These are phyloP conservation scores for Rhopilema esculentum DNA, from an alignment of 30 jellyfish, hydroid and myxozoan genomes.

Conservation along the genomic window DNA sequence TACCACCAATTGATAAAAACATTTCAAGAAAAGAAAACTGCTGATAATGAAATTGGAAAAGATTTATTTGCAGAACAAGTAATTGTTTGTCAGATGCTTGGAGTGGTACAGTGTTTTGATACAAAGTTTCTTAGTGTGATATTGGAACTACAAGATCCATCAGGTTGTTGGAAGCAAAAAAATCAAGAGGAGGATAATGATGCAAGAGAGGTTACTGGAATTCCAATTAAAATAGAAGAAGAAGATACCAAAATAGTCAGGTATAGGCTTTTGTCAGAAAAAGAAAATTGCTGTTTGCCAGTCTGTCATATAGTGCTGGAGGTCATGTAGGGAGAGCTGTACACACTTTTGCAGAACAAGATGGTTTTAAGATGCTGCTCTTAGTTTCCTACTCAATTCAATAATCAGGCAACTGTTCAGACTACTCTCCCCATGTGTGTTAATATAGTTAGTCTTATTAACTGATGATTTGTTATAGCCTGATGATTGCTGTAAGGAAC, in stretches of 20 bases:
- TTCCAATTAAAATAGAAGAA: not conserved
- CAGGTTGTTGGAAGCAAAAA: slow-evolving; percentile 74
- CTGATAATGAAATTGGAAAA: slow-evolving; percentile 40
- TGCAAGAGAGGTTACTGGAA: slow-evolving; percentile 5
- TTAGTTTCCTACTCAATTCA: too few species aligned
- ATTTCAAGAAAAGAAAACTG: not conserved
- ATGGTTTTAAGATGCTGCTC: not conserved
- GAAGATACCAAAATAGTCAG: not conserved
- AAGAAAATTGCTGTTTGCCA: too few species aligned
- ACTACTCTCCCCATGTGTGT: too few species aligned
- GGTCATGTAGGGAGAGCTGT: too few species aligned
- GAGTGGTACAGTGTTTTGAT: slow-evolving; percentile 62
- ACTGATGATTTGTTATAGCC: too few species aligned
- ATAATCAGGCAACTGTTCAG: too few species aligned
- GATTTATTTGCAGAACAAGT: slow-evolving; percentile 69
- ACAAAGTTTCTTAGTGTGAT: slow-evolving; percentile 23
- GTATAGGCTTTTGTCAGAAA: not conserved
- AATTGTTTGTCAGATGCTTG: slow-evolving; percentile 72
- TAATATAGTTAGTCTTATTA: too few species aligned
- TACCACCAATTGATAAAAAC: slow-evolving; percentile 41
- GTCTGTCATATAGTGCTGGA: too few species aligned
- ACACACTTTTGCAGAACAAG: too few species aligned
- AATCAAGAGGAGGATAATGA: slow-evolving; percentile 26
- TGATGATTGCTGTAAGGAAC: too few species aligned
- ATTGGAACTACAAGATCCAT: slow-evolving; percentile 40